Evolutionary conservation across 2,797 vertebrate genomes (phyloP).

Genomic region (Gobionotothen gibberifrons): DNA sequence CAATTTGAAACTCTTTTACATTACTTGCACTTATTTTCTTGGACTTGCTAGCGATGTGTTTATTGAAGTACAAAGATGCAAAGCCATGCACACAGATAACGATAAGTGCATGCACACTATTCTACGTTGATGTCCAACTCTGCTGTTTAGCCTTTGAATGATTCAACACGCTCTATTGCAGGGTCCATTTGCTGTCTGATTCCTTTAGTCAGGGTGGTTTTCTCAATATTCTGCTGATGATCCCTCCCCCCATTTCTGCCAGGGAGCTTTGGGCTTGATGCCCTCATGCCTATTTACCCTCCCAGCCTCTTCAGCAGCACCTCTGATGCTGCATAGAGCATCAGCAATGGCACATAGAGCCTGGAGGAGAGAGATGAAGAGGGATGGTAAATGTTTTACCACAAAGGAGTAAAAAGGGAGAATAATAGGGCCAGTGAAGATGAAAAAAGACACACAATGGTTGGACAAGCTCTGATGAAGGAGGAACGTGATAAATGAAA

Average conservation of each 20-base stretch:
- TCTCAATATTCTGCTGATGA: constrained; percentile 64
- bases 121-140: constrained; percentile 34
- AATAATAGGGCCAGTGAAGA: constrained; percentile 29
- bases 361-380: constrained; percentile 58
- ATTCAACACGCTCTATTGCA: constrained; percentile 63
- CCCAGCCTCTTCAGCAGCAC: constrained; percentile 61
- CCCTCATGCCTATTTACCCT: constrained; percentile 71
- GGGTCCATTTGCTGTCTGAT: constrained; percentile 72
- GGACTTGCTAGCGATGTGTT: constrained; percentile 6
- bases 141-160: constrained; percentile 65
- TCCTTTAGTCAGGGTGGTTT: constrained; percentile 63
- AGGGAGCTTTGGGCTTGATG: constrained; percentile 53
- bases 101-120: constrained; percentile 10
- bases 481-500: constrained; percentile 51
- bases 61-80: constrained; percentile 39
- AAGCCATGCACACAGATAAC: constrained; percentile 30
- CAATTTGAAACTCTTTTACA: constrained; percentile 14
- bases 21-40: constrained; percentile 34
- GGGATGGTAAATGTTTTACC: constrained; percentile 30
- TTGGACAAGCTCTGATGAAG: constrained; percentile 47
- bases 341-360: constrained; percentile 52
- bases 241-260: constrained; percentile 16
- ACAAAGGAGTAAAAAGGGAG: constrained; percentile 50
- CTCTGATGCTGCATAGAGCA: constrained; percentile 58
- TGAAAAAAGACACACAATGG: constrained; percentile 30